Evolutionary conservation across 2,888 invertebrate genomes (phyloP), one percentile per base, ranked within the genome.

Genomic region (Acrobasis consociella): DNA sequence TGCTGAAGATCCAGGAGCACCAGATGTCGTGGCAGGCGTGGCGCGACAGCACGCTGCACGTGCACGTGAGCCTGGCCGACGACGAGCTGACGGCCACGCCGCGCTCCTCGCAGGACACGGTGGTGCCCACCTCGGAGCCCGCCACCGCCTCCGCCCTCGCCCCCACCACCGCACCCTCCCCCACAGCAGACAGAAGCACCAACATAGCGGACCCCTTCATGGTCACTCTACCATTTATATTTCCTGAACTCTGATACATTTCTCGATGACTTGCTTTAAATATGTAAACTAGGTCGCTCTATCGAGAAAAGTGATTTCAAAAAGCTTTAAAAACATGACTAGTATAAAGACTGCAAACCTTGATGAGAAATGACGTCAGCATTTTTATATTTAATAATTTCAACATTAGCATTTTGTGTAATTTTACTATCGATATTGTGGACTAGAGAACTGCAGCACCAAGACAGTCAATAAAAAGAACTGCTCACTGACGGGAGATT

Each of bases 1-100:
- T 92, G 75, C 85, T 92, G 49, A 92, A 91, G 83, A 82, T 91
- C 69, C 91, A 92, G 74, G 91, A 91, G 81, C 91, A 92, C 81
- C 91, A 91, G 82, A 53, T 81, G 73, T 87, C 91, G 69, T 92
- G 91, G 91, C 89, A 83, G 71, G 80, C 87, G 69, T 92, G 91
- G 91, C 86, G 91, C 39, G 91, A 88, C 82, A 81, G 83, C 78
- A 87, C 89, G 60, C 84, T 91, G 73, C 89, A 87, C 81, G 89
- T 92, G 75, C 89, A 77, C 77, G 91, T 92, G 67, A 72, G 84
- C 49, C 84, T 91, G 62, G 76, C 69, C 2, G 83, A 77, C 37
- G 81, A 82, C 65, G 70, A 66, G 65, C 63, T 65, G 60, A 68
- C 69, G 64, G 70, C 67, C 65, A 69, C 77, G 11, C 70, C 73